Percentiles rank a stretch among this genome's conserved stretches.
phyloP scores from a whole-genome alignment of 2,888 invertebrate species.

The Gortyna flavago region DNA sequence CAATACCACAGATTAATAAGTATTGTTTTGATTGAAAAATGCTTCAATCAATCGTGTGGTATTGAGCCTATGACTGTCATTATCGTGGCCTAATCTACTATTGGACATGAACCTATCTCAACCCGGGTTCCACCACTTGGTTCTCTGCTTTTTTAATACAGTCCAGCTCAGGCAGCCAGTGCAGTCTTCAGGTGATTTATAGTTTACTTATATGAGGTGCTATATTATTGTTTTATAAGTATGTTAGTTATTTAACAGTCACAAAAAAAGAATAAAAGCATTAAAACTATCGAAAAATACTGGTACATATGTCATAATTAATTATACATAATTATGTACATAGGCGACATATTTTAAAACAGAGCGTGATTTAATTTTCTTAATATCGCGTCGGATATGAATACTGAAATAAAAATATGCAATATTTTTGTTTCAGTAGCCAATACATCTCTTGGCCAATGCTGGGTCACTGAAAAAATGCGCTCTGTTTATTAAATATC shows the following conservation, averaged over 20 bases:
- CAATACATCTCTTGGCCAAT: background rate
- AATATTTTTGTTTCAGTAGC: background rate
- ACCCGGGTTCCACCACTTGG: background rate
- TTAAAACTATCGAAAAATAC: background rate
- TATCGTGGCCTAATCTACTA: background rate
- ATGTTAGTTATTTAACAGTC: background rate
- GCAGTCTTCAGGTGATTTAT: background rate
- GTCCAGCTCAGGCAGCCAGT: too few relatives aligned
- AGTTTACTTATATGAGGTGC: background rate
- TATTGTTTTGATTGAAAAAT: constrained; percentile 6
- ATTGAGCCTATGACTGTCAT: background rate
- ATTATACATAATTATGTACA: background rate
- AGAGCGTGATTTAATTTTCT: background rate
- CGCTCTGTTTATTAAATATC: too few relatives aligned
- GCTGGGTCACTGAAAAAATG: too few relatives aligned
- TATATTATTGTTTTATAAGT: too few relatives aligned
- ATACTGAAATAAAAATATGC: too few relatives aligned
- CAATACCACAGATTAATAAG: too few relatives aligned
- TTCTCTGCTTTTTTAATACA: background rate
- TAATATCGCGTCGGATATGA: too few relatives aligned
- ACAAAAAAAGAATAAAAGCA: background rate
- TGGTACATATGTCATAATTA: background rate
- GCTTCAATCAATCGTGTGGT: background rate
- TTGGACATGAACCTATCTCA: background rate
- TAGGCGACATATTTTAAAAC: too few relatives aligned